phyloP scores from a whole-genome alignment of 1,140 invertebrate species.

The Drosophila parvula region DNA sequence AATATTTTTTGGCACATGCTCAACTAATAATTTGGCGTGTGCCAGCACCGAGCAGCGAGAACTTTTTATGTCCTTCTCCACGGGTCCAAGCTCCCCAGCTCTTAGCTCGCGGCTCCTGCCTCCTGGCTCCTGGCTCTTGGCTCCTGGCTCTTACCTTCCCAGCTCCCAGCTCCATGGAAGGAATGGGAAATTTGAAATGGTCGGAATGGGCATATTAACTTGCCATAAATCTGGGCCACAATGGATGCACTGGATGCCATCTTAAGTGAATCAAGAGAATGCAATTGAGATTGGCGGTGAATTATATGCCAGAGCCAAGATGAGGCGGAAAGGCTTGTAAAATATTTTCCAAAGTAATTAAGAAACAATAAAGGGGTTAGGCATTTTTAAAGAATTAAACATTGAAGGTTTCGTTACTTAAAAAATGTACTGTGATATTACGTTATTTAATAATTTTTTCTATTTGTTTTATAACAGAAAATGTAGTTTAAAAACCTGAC shows the following conservation, averaged over 20 bases:
- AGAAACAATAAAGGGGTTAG: background rate
- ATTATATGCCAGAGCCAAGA: conserved; percentile 12
- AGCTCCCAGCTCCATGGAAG: background rate
- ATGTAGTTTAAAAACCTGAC: background rate
- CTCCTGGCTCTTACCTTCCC: background rate
- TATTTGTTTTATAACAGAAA: no score
- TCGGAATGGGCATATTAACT: conserved; percentile 76
- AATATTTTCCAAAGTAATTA: conserved; percentile 24
- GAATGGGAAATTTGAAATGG: conserved; percentile 39
- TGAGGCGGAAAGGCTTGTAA: background rate
- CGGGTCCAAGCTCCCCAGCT: background rate
- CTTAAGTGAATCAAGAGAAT: conserved; percentile 60
- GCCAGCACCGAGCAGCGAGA: conserved; percentile 55
- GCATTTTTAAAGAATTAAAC: background rate
- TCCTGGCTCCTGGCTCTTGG: background rate
- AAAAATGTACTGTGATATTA: background rate
- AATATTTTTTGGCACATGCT: conserved; percentile 81
- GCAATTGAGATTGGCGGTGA: conserved; percentile 52
- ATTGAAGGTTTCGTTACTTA: rapidly evolving
- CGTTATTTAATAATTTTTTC: no score
- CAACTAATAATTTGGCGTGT: conserved; percentile 82
- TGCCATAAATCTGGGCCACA: conserved; percentile 72
- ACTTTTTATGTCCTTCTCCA: conserved; percentile 63
- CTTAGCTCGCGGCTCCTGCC: background rate
- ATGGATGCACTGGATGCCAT: conserved; percentile 55